Base-by-base conservation (phyloP, 64 coral and sea anemone genomes). In the Porites australiensis region DNA sequence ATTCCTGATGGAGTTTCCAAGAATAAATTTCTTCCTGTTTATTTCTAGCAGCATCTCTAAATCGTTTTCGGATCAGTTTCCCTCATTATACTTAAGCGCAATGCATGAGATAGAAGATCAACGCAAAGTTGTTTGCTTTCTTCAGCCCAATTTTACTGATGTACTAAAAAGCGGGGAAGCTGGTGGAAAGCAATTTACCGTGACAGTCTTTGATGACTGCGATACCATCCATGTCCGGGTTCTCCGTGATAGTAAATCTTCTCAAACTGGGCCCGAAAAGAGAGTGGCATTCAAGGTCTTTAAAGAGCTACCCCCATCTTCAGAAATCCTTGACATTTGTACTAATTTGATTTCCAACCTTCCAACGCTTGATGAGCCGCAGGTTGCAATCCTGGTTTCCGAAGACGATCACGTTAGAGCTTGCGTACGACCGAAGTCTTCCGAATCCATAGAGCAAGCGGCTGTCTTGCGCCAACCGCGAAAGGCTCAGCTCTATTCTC, bases 101-200 rank as follows among this genome's bases (percentile, higher is more conserved):
- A 84, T 84, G 81, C 44, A 65, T 12, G 81, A 84, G 4, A 14
- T 52, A 51, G 81, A 84, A 66, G 81, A 84, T 5, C 62, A 84
- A 21, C 62, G 81, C 4, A 84, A 84, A 69, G 96, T 98, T 60
- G 93, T 98, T 21, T 98, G 90, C 20, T 95, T 98, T 23, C 62
- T 98, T 1, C 96, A 98, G 85, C 93, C 96, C 51, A 88, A 98
- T 86, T 98, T 98, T 77, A 92, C 92, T 45, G 90, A 95, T 55
- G 77, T 85, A 70, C 81, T 98, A 5, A 89, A 82, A 88, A 90
- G 79, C 19, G 70, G 59, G 44, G 87, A 87, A 52, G 64, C 61
- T 37, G 61, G 16, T 62, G 23, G 44, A 67, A 75, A 77, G 22
- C 23, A 55, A 7, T 98, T 98, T 82, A 50, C 21, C 21, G 73